Evolutionary conservation across 2,888 invertebrate species (phyloP), one percentile per base, ranked within the genome.

Genomic region (Xestia sexstrigata): DNA sequence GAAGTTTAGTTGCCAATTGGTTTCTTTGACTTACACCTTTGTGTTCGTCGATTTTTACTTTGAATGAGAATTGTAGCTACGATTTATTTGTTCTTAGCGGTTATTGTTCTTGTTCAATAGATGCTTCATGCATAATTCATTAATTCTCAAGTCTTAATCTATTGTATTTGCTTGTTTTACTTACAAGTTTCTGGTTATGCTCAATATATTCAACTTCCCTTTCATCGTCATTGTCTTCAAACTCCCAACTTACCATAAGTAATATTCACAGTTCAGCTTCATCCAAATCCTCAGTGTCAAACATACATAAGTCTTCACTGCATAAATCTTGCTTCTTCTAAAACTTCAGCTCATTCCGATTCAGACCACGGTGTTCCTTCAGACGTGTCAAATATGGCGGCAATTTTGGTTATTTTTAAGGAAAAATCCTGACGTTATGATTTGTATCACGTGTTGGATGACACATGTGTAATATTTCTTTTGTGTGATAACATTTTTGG

Each of bases 381-480:
- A 88, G 88, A 91, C 92, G 92, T 92, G 92, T 91, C 91, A 91
- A 92, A 92, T 92, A 91, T 90, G 83, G 89, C 87, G 81, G 83
- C 84, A 89, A 87, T 90, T 90, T 90, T 87, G 77, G 78, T 89
- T 84, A 88, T 85, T 90, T 91, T 85, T 85, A 74, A 81, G 88
- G 89, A 86, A 91, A 80, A 90, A 90, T 85, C 58, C 81, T 88
- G 78, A 70, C 70, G 78, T 89, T 90, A 89, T 88, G 89, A 92
- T 92, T 91, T 92, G 89, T 90, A 90, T 91, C 90, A 90, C 90
- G 89, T 89, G 83, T 81, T 60, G 71, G 73, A 79, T 82, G 79
- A 84, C 81, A 86, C 83, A 82, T 83, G 62, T 79, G 82, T 87
- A 82, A 85, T 87, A 82, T 85, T 88, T 78, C 83, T 78, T 83